Evolutionary conservation across 2,797 vertebrate genomes (phyloP).

Genomic region (Nothura maculosa): DNA sequence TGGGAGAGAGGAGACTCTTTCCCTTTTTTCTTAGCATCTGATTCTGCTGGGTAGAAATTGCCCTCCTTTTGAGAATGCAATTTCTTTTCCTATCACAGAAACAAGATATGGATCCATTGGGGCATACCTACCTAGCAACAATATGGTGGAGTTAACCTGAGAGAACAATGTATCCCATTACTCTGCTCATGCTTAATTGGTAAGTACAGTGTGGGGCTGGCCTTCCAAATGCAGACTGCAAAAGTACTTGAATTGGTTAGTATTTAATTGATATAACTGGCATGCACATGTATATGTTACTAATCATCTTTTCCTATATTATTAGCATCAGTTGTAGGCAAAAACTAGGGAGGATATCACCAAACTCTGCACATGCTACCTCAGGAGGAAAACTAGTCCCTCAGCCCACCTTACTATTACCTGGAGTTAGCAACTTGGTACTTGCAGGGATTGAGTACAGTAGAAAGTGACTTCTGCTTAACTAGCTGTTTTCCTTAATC

Average conservation of each 20-base stretch:
- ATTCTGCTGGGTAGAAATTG: constrained; percentile 58
- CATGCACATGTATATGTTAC: constrained; percentile 14
- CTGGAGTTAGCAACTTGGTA: background rate
- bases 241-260: constrained; percentile 73
- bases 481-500: background rate
- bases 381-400: background rate
- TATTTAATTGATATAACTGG: constrained; percentile 77
- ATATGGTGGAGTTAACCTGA: constrained; percentile 70
- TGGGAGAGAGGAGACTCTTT: background rate
- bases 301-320: constrained; percentile 18
- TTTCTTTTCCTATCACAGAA: constrained; percentile 65
- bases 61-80: constrained; percentile 7
- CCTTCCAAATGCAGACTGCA: constrained; percentile 78
- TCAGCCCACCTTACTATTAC: background rate
- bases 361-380: background rate
- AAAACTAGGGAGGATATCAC: background rate
- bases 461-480: background rate
- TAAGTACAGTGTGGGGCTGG: constrained; percentile 72
- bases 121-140: constrained; percentile 60
- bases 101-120: constrained; percentile 56
- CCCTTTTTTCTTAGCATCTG: constrained; percentile 49
- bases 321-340: background rate
- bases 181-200: constrained; percentile 75
- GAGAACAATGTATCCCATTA: constrained; percentile 76
- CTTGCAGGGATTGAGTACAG: background rate